Base-by-base conservation (phyloP, 2,113 vertebrate species). In the Bagarius yarrelli region DNA sequence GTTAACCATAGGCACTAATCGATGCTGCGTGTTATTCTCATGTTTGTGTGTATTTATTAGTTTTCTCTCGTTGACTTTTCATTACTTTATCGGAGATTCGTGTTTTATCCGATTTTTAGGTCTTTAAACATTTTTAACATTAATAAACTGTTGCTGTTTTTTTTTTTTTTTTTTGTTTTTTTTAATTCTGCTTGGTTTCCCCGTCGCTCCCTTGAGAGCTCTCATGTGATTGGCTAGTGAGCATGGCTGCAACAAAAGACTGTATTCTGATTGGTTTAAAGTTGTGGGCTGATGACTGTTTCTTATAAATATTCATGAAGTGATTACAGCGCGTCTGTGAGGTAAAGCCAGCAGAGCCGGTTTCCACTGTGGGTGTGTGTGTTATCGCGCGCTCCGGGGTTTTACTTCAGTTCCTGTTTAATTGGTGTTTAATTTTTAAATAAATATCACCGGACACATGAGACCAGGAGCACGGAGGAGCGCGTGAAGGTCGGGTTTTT, bases 221-320 rank as follows among this genome's bases (percentile, higher is more conserved):
- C n/a, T 19, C 8, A 61, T 14, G 32, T 59, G 74, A 76, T 61
- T 76, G 74, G 74, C n/a, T 27, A n/a, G 36, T 40, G n/a, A 19
- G 30, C n/a, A 1, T 47, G 2, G n/a, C 34, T 8, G 56, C 36
- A 61, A 27, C 74, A 76, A 18, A 57, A 61, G 32, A 1, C 34
- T 76, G 56, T n/a, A 11, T 19, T 61, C 36, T 60, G 74, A 76
- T 76, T 76, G 74, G 74, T 27, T 3, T 23, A 60, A 76, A 76
- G 74, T 60, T 60, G 56, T 76, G 74, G 74, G 57, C 74, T 76
- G 74, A 76, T 76, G 74, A 23, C 56, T n/a, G 32, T n/a, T 76
- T 2, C 56, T 47, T 47, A 76, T 76, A 27, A 60, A 76, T 76
- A 76, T 76, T 76, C 74, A 76, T 60, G n/a, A 61, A 1, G 8